These are phyloP conservation scores for Ladona fulva DNA, from an alignment of 1,140 invertebrate species.

Conservation along the genomic window DNA sequence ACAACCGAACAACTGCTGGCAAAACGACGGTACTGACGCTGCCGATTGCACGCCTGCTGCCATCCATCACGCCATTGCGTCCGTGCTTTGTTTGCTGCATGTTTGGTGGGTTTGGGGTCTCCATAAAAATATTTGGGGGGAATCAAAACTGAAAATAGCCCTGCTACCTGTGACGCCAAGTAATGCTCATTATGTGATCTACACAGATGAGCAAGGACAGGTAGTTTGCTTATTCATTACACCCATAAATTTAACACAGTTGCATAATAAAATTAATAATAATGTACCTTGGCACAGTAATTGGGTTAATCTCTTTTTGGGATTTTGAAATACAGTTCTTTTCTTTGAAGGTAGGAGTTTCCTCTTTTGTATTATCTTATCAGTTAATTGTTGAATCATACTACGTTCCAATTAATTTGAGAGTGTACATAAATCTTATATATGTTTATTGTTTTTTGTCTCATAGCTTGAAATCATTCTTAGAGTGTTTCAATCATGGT, in stretches of 20 bases:
- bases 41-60: constrained; percentile 4
- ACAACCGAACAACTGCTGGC: constrained; percentile 7
- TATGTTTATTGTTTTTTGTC: neutral
- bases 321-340: constrained; percentile 36
- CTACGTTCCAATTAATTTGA: constrained; percentile 6
- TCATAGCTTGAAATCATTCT: neutral
- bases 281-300: neutral
- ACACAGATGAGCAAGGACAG: constrained; percentile 92
- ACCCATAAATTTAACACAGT: neutral
- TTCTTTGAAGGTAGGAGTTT: constrained; percentile 13
- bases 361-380: neutral
- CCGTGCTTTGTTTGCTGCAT: constrained; percentile 7
- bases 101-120: neutral
- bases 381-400: neutral
- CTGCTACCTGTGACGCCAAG: constrained; percentile 7
- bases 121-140: neutral
- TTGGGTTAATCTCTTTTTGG: constrained; percentile 40
- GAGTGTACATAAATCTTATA: neutral
- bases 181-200: constrained; percentile 86
- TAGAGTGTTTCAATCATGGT: neutral
- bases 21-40: constrained; percentile 3
- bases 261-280: neutral
- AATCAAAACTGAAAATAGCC: neutral
- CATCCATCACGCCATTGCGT: constrained; percentile 2
- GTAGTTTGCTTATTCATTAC: constrained; percentile 45